Conservation (phyloP, 2,797 vertebrate genomes). For the Heteromormyrus szaboi region DNA sequence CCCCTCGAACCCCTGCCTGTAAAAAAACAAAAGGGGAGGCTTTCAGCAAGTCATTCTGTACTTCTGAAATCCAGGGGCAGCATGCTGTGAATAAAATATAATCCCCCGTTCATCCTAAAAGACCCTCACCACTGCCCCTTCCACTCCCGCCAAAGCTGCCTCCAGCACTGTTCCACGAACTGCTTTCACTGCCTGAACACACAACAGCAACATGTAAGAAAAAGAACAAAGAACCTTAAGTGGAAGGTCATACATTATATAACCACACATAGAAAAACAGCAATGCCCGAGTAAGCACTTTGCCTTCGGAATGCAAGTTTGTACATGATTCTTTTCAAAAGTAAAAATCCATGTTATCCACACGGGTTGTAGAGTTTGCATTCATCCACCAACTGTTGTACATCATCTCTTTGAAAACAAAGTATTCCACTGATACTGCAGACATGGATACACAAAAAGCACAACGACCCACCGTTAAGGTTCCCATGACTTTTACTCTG, state of each 20-base stretch:
- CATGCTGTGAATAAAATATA: neutral
- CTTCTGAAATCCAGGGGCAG: neutral
- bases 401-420: neutral
- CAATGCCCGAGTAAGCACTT: neutral
- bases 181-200: constrained; percentile 4
- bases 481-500: constrained; percentile 1
- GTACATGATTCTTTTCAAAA: neutral
- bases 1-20: constrained; percentile 13
- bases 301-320: neutral
- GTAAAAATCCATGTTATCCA: neutral
- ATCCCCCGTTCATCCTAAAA: neutral
- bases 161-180: constrained; percentile 15
- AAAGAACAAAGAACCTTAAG: neutral
- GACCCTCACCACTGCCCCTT: neutral
- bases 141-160: constrained; percentile 10
- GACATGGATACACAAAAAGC: neutral
- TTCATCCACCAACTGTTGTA: neutral
- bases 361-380: neutral
- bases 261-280: neutral
- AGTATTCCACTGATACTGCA: neutral
- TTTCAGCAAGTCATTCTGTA: neutral
- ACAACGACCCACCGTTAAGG: neutral
- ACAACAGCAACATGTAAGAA: neutral
- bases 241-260: neutral
- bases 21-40: neutral